Evolutionary conservation across 2,113 vertebrate species (phyloP), one percentile per base, ranked within the genome.

Genomic region (Pygoscelis antarcticus): DNA sequence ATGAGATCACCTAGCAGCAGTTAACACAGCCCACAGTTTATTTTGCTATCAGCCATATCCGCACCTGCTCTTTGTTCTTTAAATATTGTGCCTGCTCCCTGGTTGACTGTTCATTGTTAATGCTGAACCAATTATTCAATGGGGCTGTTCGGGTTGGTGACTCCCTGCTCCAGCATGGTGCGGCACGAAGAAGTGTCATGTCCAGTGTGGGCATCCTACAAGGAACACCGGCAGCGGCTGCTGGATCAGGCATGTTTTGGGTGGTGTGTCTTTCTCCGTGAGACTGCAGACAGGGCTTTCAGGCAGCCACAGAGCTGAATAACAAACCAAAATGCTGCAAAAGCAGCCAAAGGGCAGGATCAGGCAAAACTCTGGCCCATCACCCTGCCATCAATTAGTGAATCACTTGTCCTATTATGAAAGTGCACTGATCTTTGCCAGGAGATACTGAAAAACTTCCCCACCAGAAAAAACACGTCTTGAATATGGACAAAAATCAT

Each of bases 131-230:
- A 66, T 61, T 26, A 13, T 51, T 69, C 2, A 0, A 40, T 10
- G 27, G n/a, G 52, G n/a, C 38, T 54, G 20, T 49, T 52, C 40
- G 21, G 17, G 23, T 32, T 51, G 44, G n/a, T 54, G 30, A 9
- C 7, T 40, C 38, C 57, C 51, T 20, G 19, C 36, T 60, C 30
- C 3, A 3, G 36, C 29, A 34, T 13, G 16, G 19, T 21, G 22
- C 4, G 2, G n/a, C 69, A 42, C 1, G 1, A 19, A 30, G 38
- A 61, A 61, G 16, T 17, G 14, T 65, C 2, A 1, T 32, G 40
- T n/a, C 38, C 19, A 19, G 36, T 2, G 15, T 64, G 55, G 51
- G 16, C 30, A 64, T 36, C 40, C 55, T 13, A 52, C 34, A 27
- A 12, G 29, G 51, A n/a, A 68, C 17, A 9, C 16, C 2, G 0